A percentile compares a stretch with the other conserved stretches of the same genome.
These are phyloP conservation scores for Drosophila navojoa DNA, from an alignment of 1,140 invertebrate genomes.

Conservation along the genomic window DNA sequence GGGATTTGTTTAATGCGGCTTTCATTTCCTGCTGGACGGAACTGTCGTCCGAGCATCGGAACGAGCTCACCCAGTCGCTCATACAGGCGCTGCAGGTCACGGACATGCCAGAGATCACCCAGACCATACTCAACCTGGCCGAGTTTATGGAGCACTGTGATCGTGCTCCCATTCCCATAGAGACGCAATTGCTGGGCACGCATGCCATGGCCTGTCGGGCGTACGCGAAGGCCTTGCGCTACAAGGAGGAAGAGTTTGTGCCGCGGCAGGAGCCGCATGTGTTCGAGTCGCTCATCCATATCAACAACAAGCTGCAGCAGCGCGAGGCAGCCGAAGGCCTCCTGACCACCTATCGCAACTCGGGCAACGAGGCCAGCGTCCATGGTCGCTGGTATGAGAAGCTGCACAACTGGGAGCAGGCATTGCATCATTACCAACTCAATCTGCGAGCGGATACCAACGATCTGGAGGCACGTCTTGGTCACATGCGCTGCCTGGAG, in stretches of 20 bases:
- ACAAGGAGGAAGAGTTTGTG: slow-evolving; percentile 98
- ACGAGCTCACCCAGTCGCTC: slow-evolving; percentile 94
- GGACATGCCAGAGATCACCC: slow-evolving; percentile 98
- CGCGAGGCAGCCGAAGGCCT: slow-evolving; percentile 98
- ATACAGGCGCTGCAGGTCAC: slow-evolving; percentile 96
- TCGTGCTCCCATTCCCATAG: slow-evolving; percentile 95
- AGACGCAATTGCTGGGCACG: slow-evolving; percentile 92
- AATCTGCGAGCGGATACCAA: slow-evolving; percentile 86
- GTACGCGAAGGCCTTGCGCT: slow-evolving; percentile 98
- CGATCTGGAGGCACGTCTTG: slow-evolving; percentile 93
- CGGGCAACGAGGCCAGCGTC: slow-evolving; percentile 87
- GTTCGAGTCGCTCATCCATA: slow-evolving; percentile 96
- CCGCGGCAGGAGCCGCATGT: slow-evolving; percentile 88
- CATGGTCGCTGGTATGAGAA: slow-evolving; percentile 99
- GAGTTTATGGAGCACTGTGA: slow-evolving; percentile 99
- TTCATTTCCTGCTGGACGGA: slow-evolving; percentile 99
- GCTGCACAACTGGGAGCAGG: slow-evolving; percentile 99
- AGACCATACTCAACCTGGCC: slow-evolving; percentile 98
- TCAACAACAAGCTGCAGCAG: slow-evolving; percentile 99
- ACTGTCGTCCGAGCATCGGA: slow-evolving; percentile 91
- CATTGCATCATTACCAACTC: slow-evolving; percentile 93
- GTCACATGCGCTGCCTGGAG: slow-evolving; percentile 98
- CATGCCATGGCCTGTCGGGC: slow-evolving; percentile 94
- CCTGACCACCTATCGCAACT: slow-evolving; percentile 92
- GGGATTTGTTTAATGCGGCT: slow-evolving; percentile 98